Evolutionary conservation across 35 echinoderm and acorn worm genomes (phyloP), one percentile per base, ranked within the genome.

Genomic region (Lytechinus variegatus): DNA sequence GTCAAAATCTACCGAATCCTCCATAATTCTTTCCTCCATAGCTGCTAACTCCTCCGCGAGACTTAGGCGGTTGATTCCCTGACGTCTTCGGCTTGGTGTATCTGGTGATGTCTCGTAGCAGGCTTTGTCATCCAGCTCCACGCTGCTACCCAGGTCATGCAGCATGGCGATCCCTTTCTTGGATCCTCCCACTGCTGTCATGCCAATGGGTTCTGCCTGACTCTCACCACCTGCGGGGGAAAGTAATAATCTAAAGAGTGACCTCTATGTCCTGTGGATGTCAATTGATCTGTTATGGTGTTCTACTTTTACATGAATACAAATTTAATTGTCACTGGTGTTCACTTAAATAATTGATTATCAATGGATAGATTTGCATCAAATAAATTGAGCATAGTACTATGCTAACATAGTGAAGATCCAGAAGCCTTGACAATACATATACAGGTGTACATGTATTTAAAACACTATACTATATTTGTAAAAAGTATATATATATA

Each of bases 31-130:
- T 53, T 96, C 97, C 9, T 98, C 95, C 95, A 99, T 97, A 52
- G 97, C 94, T 53, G 98, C 98, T 6, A 97, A 95, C 87, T 99
- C 98, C 56, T 99, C 98, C 51, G 97, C 98, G 11, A 99, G 94
- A 87, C 98, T 99, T 10, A 99, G 89, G 27, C 96, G 61, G 86
- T 99, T 99, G 21, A 96, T 95, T 90, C 96, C 96, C 44, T 87
- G 87, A n/a, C 93, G 95, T 8, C 95, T 87, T 90, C 94, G 96
- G 19, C 95, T 94, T 0, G 97, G 61, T 27, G 95, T 96, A 52
- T 98, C 96, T 7, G 97, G 97, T 11, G 96, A 97, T 3, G 95
- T 89, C 51, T 98, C 97, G 88, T 94, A 94, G 93, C 92, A 86
- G n/a, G 87, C 86, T 33, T 95, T 94, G 86, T 99, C 95, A 54